Evolutionary conservation across 2,888 invertebrate genomes (phyloP), one percentile per base, ranked within the genome.

Genomic region (Lasioglossum oenotherae): DNA sequence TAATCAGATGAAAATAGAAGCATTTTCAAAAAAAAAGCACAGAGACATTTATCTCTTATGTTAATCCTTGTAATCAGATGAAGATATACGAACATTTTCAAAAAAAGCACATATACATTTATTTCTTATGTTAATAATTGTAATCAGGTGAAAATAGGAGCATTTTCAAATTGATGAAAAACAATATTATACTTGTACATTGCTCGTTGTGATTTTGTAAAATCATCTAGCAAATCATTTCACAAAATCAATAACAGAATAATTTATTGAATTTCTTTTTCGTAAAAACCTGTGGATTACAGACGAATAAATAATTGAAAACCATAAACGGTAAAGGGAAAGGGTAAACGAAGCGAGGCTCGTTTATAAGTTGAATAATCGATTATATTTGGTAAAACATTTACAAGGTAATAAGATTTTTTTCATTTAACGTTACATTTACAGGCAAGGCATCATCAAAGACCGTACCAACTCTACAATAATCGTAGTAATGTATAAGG

Each of bases 341-440:
- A 74, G 53, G 16, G 23, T 5, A 44, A 60, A 64, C 60, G 71
- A 75, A 49, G 49, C 16, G 35, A 19, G 49, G 31, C 73, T 27
- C 8, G 38, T 78, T 85, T 91, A 90, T 93, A 92, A 93, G 93
- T 94, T 93, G 94, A 94, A 94, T 94, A 94, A 92, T 94, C 91
- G 95, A 94, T 95, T 95, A 95, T 95, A 95, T 95, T 95, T 95
- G 94, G 94, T 95, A 95, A 95, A 94, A 95, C 95, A 95, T 95
- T 94, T 95, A 95, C 94, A 95, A 94, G 94, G 92, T 94, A 94
- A 94, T 95, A 94, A 94, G 94, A 93, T 93, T 93, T 93, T 92
- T 89, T 93, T 94, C 92, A 92, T 92, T 93, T 92, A 93, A 93
- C 92, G 89, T 93, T 94, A 95, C 94, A 94, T 95, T 94, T 95